A percentile compares a stretch with the other conserved stretches of the same genome.
phyloP scores from a whole-genome alignment of 2,113 vertebrate genomes.

The Oenanthe melanoleuca region DNA sequence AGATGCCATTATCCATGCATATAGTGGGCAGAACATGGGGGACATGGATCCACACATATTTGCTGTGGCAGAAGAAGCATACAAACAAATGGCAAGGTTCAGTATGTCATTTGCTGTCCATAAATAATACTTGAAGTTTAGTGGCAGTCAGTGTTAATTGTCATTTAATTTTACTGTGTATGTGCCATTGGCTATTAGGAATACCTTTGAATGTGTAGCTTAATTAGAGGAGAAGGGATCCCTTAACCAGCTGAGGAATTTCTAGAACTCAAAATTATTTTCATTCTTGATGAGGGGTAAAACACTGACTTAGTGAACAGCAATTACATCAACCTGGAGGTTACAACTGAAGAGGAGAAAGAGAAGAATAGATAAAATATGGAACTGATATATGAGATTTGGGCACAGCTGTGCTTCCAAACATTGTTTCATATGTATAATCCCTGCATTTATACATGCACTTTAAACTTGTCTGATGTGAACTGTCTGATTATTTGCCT shows the following conservation, averaged over 20 bases:
- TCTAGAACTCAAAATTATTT: neutral
- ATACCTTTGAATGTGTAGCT: neutral
- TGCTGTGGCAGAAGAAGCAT: slow-evolving; percentile 96
- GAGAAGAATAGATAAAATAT: neutral
- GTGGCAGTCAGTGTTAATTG: neutral
- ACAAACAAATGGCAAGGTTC: slow-evolving; percentile 98
- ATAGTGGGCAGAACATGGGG: slow-evolving; percentile 96
- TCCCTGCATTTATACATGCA: neutral
- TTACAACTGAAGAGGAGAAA: neutral
- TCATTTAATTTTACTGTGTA: neutral
- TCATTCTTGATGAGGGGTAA: neutral
- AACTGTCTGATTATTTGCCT: neutral
- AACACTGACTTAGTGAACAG: neutral
- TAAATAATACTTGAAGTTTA: neutral
- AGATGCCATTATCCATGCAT: slow-evolving; percentile 95
- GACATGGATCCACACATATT: slow-evolving; percentile 99
- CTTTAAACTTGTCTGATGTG: neutral
- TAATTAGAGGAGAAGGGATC: neutral
- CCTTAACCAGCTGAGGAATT: neutral
- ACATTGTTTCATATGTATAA: neutral
- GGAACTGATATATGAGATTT: neutral
- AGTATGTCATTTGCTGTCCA: neutral
- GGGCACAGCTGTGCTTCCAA: neutral
- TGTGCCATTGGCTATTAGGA: neutral
- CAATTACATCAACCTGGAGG: neutral